Evolutionary conservation across 2,888 invertebrate genomes (phyloP).

Genomic region (Scaptomyza parva): DNA sequence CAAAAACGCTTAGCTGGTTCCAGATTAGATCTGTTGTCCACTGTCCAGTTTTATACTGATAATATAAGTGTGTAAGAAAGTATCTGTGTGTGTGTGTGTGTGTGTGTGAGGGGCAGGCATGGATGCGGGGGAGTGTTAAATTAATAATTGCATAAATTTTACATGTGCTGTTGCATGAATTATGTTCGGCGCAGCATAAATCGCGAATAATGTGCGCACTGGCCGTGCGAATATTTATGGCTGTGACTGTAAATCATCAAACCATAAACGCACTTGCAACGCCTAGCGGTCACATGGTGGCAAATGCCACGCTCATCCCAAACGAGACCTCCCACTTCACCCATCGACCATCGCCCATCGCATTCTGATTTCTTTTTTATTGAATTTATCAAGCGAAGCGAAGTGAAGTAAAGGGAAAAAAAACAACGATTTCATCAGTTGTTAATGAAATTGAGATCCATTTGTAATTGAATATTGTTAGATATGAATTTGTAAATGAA

Average conservation of each 20-base stretch:
- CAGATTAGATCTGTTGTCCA: constrained; percentile 63
- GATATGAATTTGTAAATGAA: neutral
- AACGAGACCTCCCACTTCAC: neutral
- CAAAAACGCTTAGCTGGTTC: constrained; percentile 54
- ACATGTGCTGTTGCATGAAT: constrained; percentile 84
- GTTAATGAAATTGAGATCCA: no score
- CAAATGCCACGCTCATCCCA: constrained; percentile 33
- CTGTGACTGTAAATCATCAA: constrained; percentile 84
- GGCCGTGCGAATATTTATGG: constrained; percentile 85
- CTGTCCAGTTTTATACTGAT: constrained; percentile 39
- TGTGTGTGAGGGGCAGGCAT: constrained; percentile 33
- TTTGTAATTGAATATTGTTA: neutral
- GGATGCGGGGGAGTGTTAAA: constrained; percentile 80
- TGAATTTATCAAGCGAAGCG: constrained; percentile 32
- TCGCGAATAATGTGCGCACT: constrained; percentile 83
- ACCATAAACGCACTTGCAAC: constrained; percentile 83
- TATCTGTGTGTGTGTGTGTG: constrained; percentile 3
- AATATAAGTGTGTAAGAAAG: constrained; percentile 1
- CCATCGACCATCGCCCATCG: neutral
- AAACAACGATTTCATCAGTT: neutral
- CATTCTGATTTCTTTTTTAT: constrained; percentile 37
- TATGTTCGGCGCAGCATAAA: constrained; percentile 82
- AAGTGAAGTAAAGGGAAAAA: no score
- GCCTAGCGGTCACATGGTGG: constrained; percentile 59
- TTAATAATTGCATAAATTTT: constrained; percentile 85